Evolutionary conservation across 2,797 vertebrate genomes (phyloP).

Genomic region (Parauchenoglanis punctatus): DNA sequence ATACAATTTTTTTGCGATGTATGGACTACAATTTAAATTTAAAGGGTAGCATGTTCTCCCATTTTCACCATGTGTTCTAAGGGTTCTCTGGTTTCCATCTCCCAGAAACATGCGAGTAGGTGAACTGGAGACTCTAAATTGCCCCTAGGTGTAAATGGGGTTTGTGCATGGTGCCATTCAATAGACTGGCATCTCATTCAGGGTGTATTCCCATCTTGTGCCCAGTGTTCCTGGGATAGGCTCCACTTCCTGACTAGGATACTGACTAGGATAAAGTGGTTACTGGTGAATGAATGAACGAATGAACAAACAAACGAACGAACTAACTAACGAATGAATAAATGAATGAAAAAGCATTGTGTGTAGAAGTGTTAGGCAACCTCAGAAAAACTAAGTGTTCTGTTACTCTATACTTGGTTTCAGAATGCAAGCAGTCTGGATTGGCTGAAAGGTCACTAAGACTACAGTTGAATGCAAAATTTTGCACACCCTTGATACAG

Average conservation of each 20-base stretch:
- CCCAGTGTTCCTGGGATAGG: neutral
- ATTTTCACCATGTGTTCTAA: neutral
- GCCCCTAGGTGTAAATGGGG: neutral
- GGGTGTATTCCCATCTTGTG: neutral
- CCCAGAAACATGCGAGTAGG: neutral
- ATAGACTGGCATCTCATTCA: neutral
- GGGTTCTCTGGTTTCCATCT: neutral
- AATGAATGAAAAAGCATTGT: neutral
- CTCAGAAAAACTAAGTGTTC: neutral
- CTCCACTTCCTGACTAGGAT: neutral
- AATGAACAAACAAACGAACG: neutral
- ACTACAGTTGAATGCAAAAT: neutral
- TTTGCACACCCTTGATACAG: too few species aligned
- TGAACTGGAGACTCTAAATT: neutral
- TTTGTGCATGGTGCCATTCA: neutral
- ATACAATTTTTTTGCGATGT: neutral
- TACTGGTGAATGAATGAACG: neutral
- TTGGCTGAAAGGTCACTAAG: neutral
- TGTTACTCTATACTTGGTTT: neutral
- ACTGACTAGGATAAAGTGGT: neutral
- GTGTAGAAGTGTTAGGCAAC: neutral
- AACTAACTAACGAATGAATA: neutral
- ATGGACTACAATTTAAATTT: constrained; percentile 1
- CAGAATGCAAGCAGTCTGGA: too few species aligned
- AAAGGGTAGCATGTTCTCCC: neutral